phyloP scores from a whole-genome alignment of 2,888 invertebrate species.

The Cerceris ruficornis region DNA sequence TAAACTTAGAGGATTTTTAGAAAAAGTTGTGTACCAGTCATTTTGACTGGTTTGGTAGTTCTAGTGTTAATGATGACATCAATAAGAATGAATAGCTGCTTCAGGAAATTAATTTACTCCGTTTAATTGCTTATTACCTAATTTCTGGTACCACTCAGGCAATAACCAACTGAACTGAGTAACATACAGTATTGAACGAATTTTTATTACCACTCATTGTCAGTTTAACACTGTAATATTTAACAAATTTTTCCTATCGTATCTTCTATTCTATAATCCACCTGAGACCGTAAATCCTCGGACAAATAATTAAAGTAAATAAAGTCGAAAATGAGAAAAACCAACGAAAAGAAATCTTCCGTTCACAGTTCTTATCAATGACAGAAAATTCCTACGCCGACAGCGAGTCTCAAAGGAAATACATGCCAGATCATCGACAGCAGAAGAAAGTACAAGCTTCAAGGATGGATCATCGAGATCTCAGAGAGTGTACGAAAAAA shows the following conservation, averaged over 20 bases:
- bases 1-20: no score
- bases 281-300: neutral
- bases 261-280: neutral
- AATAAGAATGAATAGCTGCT: no score
- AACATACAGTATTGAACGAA: no score
- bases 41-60: no score
- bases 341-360: neutral
- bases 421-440: neutral
- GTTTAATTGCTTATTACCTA: no score
- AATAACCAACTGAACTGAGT: no score
- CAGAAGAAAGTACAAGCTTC: neutral
- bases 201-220: no score
- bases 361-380: neutral
- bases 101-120: no score
- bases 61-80: no score
- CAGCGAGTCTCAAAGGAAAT: constrained; percentile 10
- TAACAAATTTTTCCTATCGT: neutral
- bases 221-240: no score
- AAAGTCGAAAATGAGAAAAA: neutral
- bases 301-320: neutral
- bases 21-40: no score
- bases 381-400: neutral
- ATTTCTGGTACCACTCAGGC: no score
- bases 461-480: neutral
- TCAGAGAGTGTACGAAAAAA: neutral